These are phyloP conservation scores for Anableps anableps DNA, from an alignment of 2,797 vertebrate genomes.

Conservation along the genomic window DNA sequence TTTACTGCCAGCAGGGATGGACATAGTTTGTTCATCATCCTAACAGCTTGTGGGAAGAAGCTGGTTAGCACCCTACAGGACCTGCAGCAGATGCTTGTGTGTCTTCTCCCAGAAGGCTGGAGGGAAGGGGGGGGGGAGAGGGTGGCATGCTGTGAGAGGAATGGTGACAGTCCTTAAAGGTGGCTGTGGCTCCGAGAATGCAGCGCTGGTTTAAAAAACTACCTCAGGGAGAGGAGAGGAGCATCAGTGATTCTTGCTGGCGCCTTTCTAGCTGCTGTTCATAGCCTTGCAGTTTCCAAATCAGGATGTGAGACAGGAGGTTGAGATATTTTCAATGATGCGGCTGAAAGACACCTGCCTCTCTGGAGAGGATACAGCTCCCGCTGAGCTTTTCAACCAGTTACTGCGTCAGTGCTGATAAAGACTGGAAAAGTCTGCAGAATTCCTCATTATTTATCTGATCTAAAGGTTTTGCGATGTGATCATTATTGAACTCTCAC, in stretches of 20 bases:
- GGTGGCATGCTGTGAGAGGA: not conserved
- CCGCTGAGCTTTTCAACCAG: not conserved
- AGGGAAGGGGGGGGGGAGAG: not conserved
- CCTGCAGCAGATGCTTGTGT: not conserved
- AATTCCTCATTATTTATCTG: not conserved
- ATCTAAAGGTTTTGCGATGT: not conserved
- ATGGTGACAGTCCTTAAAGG: not conserved
- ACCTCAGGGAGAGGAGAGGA: not conserved
- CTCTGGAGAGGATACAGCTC: not conserved
- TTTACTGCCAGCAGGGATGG: not conserved
- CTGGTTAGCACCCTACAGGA: not conserved
- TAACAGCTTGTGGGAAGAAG: conserved; percentile 6
- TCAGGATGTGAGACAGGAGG: not conserved
- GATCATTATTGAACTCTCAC: not conserved
- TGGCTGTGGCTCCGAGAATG: not conserved
- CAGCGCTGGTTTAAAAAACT: not conserved
- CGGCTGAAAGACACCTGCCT: not conserved
- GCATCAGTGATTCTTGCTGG: not conserved
- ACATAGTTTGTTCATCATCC: not conserved
- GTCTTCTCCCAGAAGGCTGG: not conserved
- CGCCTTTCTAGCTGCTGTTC: not conserved
- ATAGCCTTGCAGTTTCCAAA: not conserved
- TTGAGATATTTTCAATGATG: not conserved
- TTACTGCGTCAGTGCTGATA: not conserved
- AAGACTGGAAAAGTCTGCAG: not conserved